Conservation (phyloP, 2,797 vertebrate genomes). For the Pelobates cultripes region DNA sequence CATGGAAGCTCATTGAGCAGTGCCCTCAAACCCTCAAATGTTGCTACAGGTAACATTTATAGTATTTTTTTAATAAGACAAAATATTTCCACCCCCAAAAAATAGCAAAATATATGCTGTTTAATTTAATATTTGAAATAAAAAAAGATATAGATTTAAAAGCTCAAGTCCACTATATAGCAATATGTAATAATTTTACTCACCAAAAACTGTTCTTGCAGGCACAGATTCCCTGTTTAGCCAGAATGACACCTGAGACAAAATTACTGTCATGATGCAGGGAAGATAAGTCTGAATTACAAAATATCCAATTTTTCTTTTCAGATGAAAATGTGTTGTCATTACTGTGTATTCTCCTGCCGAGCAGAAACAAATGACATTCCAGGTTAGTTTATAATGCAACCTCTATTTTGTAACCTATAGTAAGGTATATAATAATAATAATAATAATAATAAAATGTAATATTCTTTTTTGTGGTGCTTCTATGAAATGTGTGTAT, state of each 20-base stretch:
- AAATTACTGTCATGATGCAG: conserved; percentile 98
- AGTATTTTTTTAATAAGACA: no score
- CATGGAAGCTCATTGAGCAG: no score
- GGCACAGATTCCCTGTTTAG: conserved; percentile 97
- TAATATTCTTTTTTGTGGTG: no score
- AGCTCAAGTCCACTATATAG: no score
- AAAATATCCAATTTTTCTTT: conserved; percentile 98
- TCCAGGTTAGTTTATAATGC: not conserved
- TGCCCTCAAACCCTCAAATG: no score
- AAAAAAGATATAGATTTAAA: no score
- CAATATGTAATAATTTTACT: conserved; percentile 63
- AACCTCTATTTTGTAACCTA: not conserved
- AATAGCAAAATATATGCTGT: no score
- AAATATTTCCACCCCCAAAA: no score
- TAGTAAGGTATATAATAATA: not conserved
- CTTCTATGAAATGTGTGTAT: no score
- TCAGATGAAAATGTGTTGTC: conserved; percentile 98
- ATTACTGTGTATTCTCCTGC: conserved; percentile 98
- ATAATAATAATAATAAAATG: not conserved
- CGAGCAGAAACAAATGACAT: conserved; percentile 37
- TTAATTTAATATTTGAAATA: no score
- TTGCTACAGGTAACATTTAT: no score
- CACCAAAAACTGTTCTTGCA: conserved; percentile 96
- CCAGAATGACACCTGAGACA: conserved; percentile 99
- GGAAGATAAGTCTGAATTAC: conserved; percentile 98